Evolutionary conservation across 2,113 vertebrate species (phyloP).

Genomic region (Alethe castanea): DNA sequence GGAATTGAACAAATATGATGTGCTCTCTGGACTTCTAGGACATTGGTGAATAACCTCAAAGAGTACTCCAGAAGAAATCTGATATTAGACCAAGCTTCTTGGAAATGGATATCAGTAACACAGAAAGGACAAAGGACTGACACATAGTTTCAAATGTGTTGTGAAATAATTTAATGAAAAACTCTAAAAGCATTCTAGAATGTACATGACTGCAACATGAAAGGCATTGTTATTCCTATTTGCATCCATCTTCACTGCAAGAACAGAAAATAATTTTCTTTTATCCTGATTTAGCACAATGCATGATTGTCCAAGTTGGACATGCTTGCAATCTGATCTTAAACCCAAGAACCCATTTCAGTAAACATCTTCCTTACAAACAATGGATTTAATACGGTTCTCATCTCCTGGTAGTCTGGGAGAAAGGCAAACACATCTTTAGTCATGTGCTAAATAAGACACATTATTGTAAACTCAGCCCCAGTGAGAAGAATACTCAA

Average conservation of each 20-base stretch:
- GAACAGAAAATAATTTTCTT: background rate
- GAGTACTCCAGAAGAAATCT: background rate
- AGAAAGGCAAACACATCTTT: background rate
- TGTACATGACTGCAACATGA: background rate
- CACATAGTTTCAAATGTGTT: background rate
- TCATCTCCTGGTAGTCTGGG: background rate
- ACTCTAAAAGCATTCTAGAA: background rate
- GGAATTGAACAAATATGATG: background rate
- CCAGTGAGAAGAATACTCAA: background rate
- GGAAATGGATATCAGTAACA: background rate
- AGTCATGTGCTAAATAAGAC: background rate
- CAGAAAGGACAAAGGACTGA: background rate
- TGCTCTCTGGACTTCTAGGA: background rate
- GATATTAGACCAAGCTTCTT: background rate
- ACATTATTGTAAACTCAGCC: background rate
- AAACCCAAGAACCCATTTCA: background rate
- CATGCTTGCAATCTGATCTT: background rate
- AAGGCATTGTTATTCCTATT: background rate
- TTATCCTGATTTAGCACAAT: background rate
- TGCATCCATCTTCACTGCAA: background rate
- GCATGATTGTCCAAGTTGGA: background rate
- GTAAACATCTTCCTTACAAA: background rate
- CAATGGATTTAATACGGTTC: background rate
- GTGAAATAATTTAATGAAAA: background rate
- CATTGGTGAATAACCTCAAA: background rate